Conservation (phyloP, 2,113 vertebrate genomes). For the Oxyruncus cristatus region DNA sequence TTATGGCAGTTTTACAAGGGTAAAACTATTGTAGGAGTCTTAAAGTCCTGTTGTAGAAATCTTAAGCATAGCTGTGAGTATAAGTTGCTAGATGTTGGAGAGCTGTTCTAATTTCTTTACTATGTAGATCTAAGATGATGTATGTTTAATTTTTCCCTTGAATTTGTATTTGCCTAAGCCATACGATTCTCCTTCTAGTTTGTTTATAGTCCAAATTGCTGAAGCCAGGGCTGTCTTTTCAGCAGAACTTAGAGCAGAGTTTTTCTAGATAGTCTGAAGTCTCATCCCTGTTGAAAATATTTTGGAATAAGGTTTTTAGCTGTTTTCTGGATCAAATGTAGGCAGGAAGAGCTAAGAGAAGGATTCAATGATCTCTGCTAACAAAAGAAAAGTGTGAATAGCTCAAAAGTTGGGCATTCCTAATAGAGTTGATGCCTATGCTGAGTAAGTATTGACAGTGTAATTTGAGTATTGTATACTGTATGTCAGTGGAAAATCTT, state of each 20-base stretch:
- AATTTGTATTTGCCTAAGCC: not conserved
- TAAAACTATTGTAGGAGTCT: not conserved
- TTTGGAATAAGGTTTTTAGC: not conserved
- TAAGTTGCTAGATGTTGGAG: not conserved
- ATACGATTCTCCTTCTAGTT: not conserved
- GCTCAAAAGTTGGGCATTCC: not conserved
- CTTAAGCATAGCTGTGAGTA: accelerated
- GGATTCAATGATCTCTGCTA: not conserved
- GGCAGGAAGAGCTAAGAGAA: not conserved
- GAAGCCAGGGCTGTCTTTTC: not conserved
- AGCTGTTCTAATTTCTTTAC: not conserved
- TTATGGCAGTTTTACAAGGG: not conserved
- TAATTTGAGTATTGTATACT: not conserved
- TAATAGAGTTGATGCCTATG: not conserved
- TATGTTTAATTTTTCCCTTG: not conserved
- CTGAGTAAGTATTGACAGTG: not conserved
- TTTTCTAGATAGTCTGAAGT: not conserved
- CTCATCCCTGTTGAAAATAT: not conserved
- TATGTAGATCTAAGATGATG: not conserved
- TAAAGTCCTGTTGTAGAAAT: not conserved
- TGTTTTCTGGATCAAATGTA: not conserved
- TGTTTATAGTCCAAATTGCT: not conserved
- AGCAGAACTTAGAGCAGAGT: not conserved
- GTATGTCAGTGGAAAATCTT: not conserved
- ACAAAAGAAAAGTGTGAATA: not conserved